Evolutionary conservation across 2,113 vertebrate genomes (phyloP), one percentile per base, ranked within the genome.

Genomic region (Butorides virescens): DNA sequence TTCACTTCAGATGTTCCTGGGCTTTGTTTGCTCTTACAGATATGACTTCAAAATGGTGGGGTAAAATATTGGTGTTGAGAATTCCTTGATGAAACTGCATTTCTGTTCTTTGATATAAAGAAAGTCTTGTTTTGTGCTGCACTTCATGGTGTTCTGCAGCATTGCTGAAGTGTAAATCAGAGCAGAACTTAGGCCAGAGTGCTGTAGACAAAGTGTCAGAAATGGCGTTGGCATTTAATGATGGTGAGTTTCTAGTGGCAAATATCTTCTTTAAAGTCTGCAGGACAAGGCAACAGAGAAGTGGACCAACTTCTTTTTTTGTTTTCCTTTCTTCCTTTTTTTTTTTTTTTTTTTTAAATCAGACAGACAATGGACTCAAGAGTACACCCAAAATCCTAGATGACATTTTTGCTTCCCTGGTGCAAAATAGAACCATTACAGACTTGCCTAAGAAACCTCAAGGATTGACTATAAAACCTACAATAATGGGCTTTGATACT

Each of bases 401-500:
- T 97, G 98, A 98, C 95, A 98, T 98, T 93, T 98, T 98, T 97
- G 98, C 98, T 46, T 98, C 98, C 29, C 95, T 98, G 86, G 98
- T 98, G 67, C 98, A 98, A 97, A 98, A 97, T 0, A 98, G 98
- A 96, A 95, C 96, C 7, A 67, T 97, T 56, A 96, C 97, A 62
- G 98, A 98, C 37, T 26, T 96, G 58, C 84, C 98, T 27, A 98
- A 97, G 97, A 98, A 96, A 39, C 97, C 98, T 30, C 98, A 98
- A 83, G 98, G 98, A 4, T 23, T 98, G 70, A 98, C 98, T 6
- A 98, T 98, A 61, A 98, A 98, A 76, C 98, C 98, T 44, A 98
- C 97, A 0, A 98, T 98, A 32, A 96, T 98, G 97, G 98, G 98
- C 56, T 98, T 98, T 56, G 98, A 98, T 85, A 98, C 98, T 0